phyloP scores from a whole-genome alignment of 2,797 vertebrate species.

The Scolopax rusticola region DNA sequence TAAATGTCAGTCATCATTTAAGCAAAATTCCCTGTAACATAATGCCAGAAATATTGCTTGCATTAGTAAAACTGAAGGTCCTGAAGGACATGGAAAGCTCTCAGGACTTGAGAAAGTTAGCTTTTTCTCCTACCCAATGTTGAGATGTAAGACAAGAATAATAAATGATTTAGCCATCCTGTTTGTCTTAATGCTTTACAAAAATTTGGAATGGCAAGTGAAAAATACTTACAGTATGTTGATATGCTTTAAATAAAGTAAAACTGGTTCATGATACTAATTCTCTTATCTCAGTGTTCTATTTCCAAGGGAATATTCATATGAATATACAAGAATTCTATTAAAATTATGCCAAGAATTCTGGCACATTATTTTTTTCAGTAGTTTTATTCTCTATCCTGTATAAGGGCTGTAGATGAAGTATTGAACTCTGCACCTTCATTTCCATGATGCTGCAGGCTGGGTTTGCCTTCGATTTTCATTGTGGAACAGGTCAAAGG shows the following conservation, averaged over 20 bases:
- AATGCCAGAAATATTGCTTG: not conserved
- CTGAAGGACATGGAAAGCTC: not conserved
- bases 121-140: not conserved
- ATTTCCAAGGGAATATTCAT: not conserved
- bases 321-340: not conserved
- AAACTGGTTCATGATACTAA: not conserved
- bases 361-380: not conserved
- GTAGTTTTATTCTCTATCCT: not conserved
- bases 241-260: not conserved
- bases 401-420: not conserved
- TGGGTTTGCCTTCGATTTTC: not conserved
- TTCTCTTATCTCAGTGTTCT: not conserved
- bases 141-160: not conserved
- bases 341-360: not conserved
- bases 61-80: not conserved
- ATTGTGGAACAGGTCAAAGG: not conserved
- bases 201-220: not conserved
- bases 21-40: not conserved
- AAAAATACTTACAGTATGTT: not conserved
- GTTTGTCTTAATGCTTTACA: not conserved
- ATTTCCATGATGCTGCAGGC: not conserved
- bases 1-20: constrained; percentile 23
- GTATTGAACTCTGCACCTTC: not conserved
- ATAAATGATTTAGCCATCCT: not conserved
- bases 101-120: not conserved